Evolutionary conservation across 2,797 vertebrate genomes (phyloP).

Genomic region (Gallinago stenura): DNA sequence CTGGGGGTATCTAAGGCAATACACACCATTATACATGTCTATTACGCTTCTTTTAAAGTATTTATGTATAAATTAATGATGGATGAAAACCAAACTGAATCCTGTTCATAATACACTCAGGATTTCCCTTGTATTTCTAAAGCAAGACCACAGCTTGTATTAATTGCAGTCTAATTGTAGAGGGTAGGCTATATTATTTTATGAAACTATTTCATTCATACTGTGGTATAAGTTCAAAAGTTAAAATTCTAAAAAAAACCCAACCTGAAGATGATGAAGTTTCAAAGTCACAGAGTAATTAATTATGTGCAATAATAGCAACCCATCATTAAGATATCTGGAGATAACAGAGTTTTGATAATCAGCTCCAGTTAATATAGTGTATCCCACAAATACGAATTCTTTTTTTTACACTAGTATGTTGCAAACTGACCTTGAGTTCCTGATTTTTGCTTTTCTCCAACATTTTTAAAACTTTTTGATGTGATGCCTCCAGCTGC

Average conservation of each 20-base stretch:
- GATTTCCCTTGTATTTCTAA: neutral
- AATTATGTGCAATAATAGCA: neutral
- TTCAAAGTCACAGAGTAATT: neutral
- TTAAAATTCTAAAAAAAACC: neutral
- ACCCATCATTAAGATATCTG: neutral
- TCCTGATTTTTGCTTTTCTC: constrained; percentile 75
- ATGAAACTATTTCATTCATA: neutral
- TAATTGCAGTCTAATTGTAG: neutral
- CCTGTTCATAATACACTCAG: neutral
- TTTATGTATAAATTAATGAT: constrained; percentile 1
- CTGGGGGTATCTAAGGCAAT: neutral
- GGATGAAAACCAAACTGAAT: neutral
- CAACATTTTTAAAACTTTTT: constrained; percentile 61
- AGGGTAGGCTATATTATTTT: neutral
- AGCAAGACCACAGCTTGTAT: neutral
- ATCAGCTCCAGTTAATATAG: neutral
- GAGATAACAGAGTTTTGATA: neutral
- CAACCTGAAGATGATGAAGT: neutral
- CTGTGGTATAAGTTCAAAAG: neutral
- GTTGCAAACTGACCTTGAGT: constrained; percentile 67
- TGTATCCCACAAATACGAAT: neutral
- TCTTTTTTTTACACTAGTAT: neutral
- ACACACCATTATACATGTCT: neutral
- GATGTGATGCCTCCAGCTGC: constrained; percentile 82
- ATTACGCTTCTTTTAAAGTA: neutral